A percentile compares a stretch with the other conserved stretches of the same genome.
These are phyloP conservation scores for Drosophila siamana DNA, from an alignment of 2,888 invertebrate genomes.

Conservation along the genomic window DNA sequence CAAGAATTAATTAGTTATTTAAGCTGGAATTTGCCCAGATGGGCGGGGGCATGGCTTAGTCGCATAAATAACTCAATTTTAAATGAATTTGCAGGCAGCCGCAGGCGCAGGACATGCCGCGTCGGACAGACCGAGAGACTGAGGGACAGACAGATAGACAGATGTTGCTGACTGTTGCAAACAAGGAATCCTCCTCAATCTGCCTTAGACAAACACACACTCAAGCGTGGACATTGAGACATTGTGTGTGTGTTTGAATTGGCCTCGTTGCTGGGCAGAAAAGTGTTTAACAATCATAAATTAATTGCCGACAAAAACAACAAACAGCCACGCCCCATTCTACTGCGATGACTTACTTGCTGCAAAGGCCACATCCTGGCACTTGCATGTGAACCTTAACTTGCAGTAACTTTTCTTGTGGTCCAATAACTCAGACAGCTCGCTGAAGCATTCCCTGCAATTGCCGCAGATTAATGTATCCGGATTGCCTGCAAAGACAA, in stretches of 20 bases:
- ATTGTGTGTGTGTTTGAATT: background rate
- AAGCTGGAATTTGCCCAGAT: conserved; percentile 67
- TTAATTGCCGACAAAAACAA: conserved; percentile 78
- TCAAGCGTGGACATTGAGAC: conserved; percentile 3
- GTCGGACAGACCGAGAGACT: conserved; percentile 1
- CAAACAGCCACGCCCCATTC: conserved; percentile 36
- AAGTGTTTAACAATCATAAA: conserved; percentile 84
- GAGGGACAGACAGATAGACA: conserved; percentile 48
- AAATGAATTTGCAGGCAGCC: conserved; percentile 67
- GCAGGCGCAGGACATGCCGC: conserved; percentile 57
- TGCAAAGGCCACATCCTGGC: conserved; percentile 86
- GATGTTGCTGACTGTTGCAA: conserved; percentile 74
- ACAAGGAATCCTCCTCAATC: conserved; percentile 32
- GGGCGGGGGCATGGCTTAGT: conserved; percentile 35
- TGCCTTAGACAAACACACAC: conserved; percentile 61
- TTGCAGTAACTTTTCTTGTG: conserved; percentile 91
- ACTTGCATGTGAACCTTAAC: conserved; percentile 90
- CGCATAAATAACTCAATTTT: conserved; percentile 83
- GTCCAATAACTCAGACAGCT: conserved; percentile 90
- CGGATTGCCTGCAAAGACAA: conserved; percentile 88
- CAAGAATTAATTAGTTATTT: conserved; percentile 81
- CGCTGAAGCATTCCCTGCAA: conserved; percentile 91
- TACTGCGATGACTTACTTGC: conserved; percentile 83
- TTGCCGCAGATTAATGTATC: conserved; percentile 93
- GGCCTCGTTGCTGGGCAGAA: conserved; percentile 48